Evolutionary conservation across 2,888 invertebrate genomes (phyloP), one percentile per base, ranked within the genome.

Genomic region (Diadromus collaris): DNA sequence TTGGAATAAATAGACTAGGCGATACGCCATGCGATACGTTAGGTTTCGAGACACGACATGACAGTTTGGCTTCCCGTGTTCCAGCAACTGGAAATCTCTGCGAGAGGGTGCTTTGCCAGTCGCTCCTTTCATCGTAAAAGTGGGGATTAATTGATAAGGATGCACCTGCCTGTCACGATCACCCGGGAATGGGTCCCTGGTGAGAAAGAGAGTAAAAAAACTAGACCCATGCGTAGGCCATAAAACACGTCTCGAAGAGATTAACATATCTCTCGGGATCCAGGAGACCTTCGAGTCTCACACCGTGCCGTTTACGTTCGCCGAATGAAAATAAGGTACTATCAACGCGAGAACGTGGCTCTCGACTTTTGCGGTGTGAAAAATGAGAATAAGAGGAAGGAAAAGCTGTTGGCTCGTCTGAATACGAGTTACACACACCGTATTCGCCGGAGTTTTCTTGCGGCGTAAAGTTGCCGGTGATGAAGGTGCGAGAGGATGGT

Each of bases 1-100:
- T 51, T 76, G 76, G 76, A 82, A 82, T 79, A 79, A 82, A 81
- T 75, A 74, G 79, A 75, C 77, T 80, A 81, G 69, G 76, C 81
- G 83, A 83, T 85, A 83, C 81, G 84, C 81, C 83, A 82, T 81
- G 78, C 80, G 82, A 85, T 83, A 84, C 81, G 78, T 71, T 67
- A 63, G 64, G 79, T 76, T 76, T 80, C 76, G 75, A 79, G 73
- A 64, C 24, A 48, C 51, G 80, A 78, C 80, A 51, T 63, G 80
- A 80, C 68, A 80, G 74, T 63, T 70, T 44, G 65, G 58, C 78
- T 82, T 82, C 81, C 83, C 79, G 73, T 13, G 34, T 27, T 63
- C 51, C 69, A 21, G n/a, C 73, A 48, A 74, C 65, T 51, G 73
- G 63, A 76, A 54, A 70, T 76, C 63, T 51, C 41, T 76, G 34